Evolutionary conservation across 2,797 vertebrate species (phyloP), one percentile per base, ranked within the genome.

Genomic region (Phrynocephalus vlangalii): DNA sequence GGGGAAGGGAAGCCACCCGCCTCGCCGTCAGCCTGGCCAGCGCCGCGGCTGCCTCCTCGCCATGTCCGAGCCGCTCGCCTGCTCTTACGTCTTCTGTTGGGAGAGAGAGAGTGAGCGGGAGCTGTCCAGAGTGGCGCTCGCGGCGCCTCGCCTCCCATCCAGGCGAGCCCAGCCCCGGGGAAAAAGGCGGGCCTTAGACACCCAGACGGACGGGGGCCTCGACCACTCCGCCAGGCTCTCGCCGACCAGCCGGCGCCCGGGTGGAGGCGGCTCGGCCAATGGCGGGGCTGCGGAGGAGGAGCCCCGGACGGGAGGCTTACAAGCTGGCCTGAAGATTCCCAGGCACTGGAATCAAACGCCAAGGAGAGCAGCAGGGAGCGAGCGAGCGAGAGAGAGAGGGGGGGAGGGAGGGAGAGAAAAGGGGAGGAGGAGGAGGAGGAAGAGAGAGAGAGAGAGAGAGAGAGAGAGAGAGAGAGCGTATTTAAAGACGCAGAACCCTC

Each of bases 61-160:
- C 98, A 98, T 98, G 96, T 98, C 97, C 97, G 88, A 97, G 96
- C 97, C 97, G 38, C 97, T 97, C 97, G 97, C 97, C 97, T 97
- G 97, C 97, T 98, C 97, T 96, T 94, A 94, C 96, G 97, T 96
- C 96, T 96, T 97, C 95, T 97, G 97, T 93, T 93, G 91, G 91
- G 95, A 93, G 93, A 44, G 38, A 44, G 38, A 93, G 93, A 94
- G 96, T 96, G 94, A 94, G 96, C 96, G 94, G 98, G 97, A 98
- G 97, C 97, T 98, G 97, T 97, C 97, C 97, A 95, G 96, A 97
- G 98, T 97, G 97, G 94, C 96, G 96, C 96, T 97, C 96, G 93
- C 94, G 96, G 93, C 94, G 71, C 50, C 70, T 96, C 95, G 68
- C 92, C 85, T n/a, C 84, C 79, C 68, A 96, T 94, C 98, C 97